phyloP scores from a whole-genome alignment of 2,113 vertebrate genomes.

The Zeus faber region DNA sequence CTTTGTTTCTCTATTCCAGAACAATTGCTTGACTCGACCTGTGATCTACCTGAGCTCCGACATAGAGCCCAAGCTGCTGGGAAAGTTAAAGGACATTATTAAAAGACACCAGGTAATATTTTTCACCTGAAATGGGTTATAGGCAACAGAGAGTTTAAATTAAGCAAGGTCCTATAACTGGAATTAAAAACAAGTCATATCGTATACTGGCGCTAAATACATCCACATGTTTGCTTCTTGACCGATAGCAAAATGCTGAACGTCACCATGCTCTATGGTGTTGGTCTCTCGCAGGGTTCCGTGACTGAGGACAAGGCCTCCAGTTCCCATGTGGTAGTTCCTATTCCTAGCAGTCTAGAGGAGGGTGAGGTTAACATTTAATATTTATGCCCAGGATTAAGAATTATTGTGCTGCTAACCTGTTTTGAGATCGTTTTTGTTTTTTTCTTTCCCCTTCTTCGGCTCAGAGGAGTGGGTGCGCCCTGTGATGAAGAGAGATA shows the following conservation, averaged over 20 bases:
- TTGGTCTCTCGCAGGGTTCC: constrained; percentile 78
- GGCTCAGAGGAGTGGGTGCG: constrained; percentile 96
- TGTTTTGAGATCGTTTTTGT: constrained; percentile 1
- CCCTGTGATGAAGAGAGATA: constrained; percentile 96
- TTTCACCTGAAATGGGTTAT: too few relatives aligned
- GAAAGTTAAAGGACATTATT: constrained; percentile 94
- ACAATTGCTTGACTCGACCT: constrained; percentile 91
- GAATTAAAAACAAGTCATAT: too few relatives aligned
- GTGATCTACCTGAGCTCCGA: constrained; percentile 93
- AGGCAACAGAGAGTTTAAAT: too few relatives aligned
- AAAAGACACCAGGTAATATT: constrained; percentile 91
- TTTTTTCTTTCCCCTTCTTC: constrained; percentile 5
- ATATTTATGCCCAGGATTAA: neutral
- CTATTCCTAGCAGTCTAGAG: constrained; percentile 88
- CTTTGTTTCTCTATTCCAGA: constrained; percentile 73
- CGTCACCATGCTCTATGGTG: too few relatives aligned
- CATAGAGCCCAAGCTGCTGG: constrained; percentile 90
- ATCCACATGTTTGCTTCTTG: too few relatives aligned
- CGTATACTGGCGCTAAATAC: too few relatives aligned
- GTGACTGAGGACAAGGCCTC: constrained; percentile 90
- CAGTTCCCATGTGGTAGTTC: constrained; percentile 88
- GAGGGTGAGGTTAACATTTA: constrained; percentile 77
- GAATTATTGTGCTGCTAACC: neutral
- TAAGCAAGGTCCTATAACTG: too few relatives aligned
- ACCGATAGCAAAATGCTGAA: too few relatives aligned